Percentiles rank a stretch among this genome's conserved stretches.
These are phyloP conservation scores for Ctenicera cuprea DNA, from an alignment of 2,888 invertebrate genomes.

Conservation along the genomic window DNA sequence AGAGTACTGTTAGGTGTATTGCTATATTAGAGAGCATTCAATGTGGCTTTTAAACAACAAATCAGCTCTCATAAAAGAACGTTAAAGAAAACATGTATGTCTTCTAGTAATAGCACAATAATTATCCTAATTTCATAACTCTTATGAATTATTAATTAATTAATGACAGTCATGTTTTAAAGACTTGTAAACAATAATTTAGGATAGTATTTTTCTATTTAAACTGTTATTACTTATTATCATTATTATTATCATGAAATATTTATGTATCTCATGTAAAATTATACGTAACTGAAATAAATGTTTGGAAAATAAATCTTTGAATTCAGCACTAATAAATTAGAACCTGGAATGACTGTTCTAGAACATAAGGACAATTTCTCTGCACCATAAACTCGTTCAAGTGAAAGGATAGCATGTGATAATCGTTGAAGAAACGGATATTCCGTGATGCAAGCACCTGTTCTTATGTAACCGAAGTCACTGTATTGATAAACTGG, in stretches of 20 bases:
- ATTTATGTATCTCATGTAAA: conserved; percentile 42
- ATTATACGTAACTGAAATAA: conserved; percentile 40
- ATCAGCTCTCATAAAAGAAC: too few relatives aligned
- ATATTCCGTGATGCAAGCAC: conserved; percentile 31
- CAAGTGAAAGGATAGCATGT: conserved; percentile 26
- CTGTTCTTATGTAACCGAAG: conserved; percentile 19
- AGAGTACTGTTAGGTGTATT: too few relatives aligned
- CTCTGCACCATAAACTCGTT: conserved; percentile 14
- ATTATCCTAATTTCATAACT: conserved; percentile 13
- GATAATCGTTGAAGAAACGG: conserved; percentile 26
- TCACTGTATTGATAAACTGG: conserved; percentile 20
- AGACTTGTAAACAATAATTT: conserved; percentile 44
- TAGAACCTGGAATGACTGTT: not conserved
- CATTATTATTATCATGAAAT: conserved; percentile 36
- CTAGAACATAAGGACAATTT: conserved; percentile 3
- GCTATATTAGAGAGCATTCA: too few relatives aligned
- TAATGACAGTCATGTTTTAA: conserved; percentile 31
- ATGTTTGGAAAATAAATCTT: conserved; percentile 11
- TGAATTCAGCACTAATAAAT: not conserved
- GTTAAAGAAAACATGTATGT: not conserved
- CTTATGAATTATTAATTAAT: conserved; percentile 12
- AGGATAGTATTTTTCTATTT: conserved; percentile 48
- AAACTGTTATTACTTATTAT: conserved; percentile 30
- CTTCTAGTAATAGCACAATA: conserved; percentile 5
- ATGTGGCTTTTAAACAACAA: too few relatives aligned